phyloP scores from a whole-genome alignment of 2,888 invertebrate genomes.

The Spodoptera exigua region DNA sequence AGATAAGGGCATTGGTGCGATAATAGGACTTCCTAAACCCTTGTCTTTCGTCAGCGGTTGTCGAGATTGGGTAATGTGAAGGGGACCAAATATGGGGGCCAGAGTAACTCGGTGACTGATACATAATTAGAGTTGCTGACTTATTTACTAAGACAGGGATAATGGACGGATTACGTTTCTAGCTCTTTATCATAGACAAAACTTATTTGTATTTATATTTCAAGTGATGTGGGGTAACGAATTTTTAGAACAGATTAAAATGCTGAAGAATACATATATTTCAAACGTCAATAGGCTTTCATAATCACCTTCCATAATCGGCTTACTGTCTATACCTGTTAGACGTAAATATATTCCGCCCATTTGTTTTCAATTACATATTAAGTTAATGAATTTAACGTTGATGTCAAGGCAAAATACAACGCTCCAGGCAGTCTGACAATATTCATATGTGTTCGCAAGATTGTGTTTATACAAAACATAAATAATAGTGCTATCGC shows the following conservation, averaged over 20 bases:
- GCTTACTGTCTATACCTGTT: no score
- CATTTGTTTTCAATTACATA: no score
- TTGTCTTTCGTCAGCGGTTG: conserved; percentile 36
- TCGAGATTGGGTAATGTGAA: neutral
- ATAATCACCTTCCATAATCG: no score
- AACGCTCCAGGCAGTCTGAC: conserved; percentile 46
- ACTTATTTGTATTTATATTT: no score
- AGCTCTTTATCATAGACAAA: no score
- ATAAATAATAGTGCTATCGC: conserved; percentile 54
- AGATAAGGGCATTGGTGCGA: neutral
- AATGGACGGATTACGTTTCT: no score
- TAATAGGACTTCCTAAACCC: conserved; percentile 28
- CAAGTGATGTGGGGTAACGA: no score
- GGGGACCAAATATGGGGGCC: conserved; percentile 1
- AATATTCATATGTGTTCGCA: conserved; percentile 9
- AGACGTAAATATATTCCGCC: no score
- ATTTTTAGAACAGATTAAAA: no score
- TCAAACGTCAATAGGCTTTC: no score
- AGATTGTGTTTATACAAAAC: conserved; percentile 18
- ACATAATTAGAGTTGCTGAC: neutral
- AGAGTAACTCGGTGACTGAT: conserved; percentile 16
- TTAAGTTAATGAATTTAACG: neutral
- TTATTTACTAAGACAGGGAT: neutral
- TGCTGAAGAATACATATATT: no score
- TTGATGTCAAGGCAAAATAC: conserved; percentile 33